These are phyloP conservation scores for Spilarctia lutea DNA, from an alignment of 2,888 invertebrate genomes.

Conservation along the genomic window DNA sequence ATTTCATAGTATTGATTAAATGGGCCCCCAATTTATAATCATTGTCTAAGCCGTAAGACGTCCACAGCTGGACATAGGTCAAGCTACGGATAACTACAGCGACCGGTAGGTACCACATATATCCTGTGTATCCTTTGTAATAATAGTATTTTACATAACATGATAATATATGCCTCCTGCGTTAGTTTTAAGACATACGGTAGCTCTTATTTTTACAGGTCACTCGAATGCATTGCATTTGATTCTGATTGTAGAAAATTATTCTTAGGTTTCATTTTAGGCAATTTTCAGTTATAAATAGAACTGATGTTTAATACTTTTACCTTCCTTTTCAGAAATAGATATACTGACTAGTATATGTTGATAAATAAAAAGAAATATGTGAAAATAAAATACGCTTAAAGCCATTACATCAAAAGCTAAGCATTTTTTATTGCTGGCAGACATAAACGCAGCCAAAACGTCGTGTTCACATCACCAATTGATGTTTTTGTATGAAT, in stretches of 20 bases:
- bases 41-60: too few relatives aligned
- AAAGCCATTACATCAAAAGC: not conserved
- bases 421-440: not conserved
- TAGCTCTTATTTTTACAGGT: not conserved
- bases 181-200: not conserved
- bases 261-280: not conserved
- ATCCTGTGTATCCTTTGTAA: not conserved
- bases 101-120: too few relatives aligned
- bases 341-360: not conserved
- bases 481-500: conserved; percentile 13
- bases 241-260: not conserved
- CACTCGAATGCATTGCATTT: not conserved
- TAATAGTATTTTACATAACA: not conserved
- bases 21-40: too few relatives aligned
- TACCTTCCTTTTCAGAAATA: not conserved
- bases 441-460: not conserved
- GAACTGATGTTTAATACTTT: not conserved
- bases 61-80: too few relatives aligned
- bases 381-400: not conserved
- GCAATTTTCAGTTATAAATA: not conserved
- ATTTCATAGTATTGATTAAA: not conserved
- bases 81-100: too few relatives aligned
- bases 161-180: not conserved
- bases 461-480: conserved; percentile 7
- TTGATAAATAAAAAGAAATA: not conserved